Evolutionary conservation across 2,797 vertebrate genomes (phyloP).

Genomic region (Sebastes hubbsi): DNA sequence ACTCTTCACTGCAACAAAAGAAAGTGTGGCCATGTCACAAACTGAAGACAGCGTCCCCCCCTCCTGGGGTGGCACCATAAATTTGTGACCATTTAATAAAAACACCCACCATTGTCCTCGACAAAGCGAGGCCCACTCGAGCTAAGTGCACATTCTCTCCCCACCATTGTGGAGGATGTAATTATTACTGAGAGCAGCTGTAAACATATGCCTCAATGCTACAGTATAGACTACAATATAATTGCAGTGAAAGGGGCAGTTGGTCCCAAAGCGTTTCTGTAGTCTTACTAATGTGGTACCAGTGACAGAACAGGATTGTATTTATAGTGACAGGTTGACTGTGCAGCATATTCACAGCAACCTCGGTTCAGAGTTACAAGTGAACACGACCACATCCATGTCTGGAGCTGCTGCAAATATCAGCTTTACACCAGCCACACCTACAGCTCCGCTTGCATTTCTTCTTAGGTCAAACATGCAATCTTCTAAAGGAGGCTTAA

Average conservation of each 20-base stretch:
- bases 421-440: conserved; percentile 15
- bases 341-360: conserved; percentile 15
- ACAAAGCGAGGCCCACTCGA: background rate
- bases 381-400: conserved; percentile 12
- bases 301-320: conserved; percentile 22
- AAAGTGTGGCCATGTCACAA: conserved; percentile 7
- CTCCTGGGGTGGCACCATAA: background rate
- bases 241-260: conserved; percentile 18
- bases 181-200: conserved; percentile 47
- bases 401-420: conserved; percentile 29
- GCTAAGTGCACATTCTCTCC: conserved; percentile 17
- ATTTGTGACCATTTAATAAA: conserved; percentile 45
- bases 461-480: conserved; percentile 21
- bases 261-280: conserved; percentile 24
- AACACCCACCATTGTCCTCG: conserved; percentile 22
- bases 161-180: conserved; percentile 18
- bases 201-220: conserved; percentile 36
- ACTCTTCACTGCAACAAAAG: background rate
- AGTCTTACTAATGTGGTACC: conserved; percentile 18
- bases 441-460: conserved; percentile 1
- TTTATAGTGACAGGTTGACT: conserved; percentile 22
- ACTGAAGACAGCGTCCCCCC: background rate
- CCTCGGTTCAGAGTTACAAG: background rate
- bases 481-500: conserved; percentile 24
- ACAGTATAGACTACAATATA: conserved; percentile 15